These are phyloP conservation scores for Nomia melanderi DNA, from an alignment of 1,140 invertebrate species.

Conservation along the genomic window DNA sequence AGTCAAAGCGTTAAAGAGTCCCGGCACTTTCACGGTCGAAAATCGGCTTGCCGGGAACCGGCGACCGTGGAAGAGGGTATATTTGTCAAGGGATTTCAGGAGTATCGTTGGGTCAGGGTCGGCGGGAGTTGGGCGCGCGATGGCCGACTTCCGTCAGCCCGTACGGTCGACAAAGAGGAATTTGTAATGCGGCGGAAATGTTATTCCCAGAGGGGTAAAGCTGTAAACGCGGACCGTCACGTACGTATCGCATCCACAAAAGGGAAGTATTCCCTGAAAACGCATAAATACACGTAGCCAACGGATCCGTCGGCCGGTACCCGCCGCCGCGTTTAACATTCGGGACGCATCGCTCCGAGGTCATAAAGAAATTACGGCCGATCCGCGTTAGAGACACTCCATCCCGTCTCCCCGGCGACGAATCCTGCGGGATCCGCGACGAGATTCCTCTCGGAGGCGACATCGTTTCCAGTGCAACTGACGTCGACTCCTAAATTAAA, in stretches of 20 bases:
- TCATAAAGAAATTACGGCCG: conserved; percentile 44
- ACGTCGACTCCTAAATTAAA: conserved; percentile 25
- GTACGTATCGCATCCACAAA: conserved; percentile 23
- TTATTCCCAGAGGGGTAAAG: conserved; percentile 59
- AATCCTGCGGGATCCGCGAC: neutral
- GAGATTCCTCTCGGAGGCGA: conserved; percentile 22
- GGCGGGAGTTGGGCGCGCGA: conserved; percentile 51
- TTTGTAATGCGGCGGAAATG: conserved; percentile 65
- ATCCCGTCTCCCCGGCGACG: too few relatives aligned
- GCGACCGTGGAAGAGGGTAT: neutral
- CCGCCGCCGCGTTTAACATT: conserved; percentile 25
- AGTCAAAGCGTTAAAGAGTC: too few relatives aligned
- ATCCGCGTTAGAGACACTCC: neutral
- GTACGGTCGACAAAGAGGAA: conserved; percentile 63
- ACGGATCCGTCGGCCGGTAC: conserved; percentile 6
- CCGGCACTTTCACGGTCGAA: too few relatives aligned
- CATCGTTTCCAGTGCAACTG: conserved; percentile 29
- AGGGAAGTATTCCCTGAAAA: conserved; percentile 31
- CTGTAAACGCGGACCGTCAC: conserved; percentile 48
- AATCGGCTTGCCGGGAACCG: neutral
- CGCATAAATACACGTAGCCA: neutral
- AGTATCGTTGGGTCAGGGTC: conserved; percentile 60
- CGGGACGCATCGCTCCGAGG: conserved; percentile 40
- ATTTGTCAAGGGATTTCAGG: conserved; percentile 32
- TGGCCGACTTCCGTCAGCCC: conserved; percentile 64